A percentile compares a stretch with the other conserved stretches of the same genome.
Conservation (phyloP, 1,140 invertebrate species). For the Drosophila santomea region DNA sequence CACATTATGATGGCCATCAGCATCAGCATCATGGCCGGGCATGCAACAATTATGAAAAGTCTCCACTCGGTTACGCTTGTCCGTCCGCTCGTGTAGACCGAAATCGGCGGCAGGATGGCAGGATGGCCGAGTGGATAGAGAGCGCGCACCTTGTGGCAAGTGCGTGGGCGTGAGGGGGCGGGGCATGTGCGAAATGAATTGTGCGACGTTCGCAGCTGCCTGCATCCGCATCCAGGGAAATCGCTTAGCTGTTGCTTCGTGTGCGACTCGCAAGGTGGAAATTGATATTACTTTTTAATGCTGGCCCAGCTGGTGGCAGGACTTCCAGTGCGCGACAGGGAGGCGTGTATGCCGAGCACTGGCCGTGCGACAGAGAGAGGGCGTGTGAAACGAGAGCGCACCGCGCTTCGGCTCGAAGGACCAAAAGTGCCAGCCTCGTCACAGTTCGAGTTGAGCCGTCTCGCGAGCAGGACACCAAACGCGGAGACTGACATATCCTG, state of each 20-base stretch:
- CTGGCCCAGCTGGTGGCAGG: constrained; percentile 70
- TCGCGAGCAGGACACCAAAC: constrained; percentile 75
- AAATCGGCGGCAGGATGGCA: constrained; percentile 12
- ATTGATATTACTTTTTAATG: constrained; percentile 84
- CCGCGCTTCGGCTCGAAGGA: constrained; percentile 11
- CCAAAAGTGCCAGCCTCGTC: constrained; percentile 51
- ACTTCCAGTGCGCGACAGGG: constrained; percentile 49
- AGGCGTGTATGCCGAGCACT: background rate
- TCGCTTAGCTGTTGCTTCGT: constrained; percentile 80
- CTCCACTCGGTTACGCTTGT: constrained; percentile 52
- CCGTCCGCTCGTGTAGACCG: constrained; percentile 29
- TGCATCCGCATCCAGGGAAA: constrained; percentile 80
- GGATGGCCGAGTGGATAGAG: constrained; percentile 34
- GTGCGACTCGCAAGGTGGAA: constrained; percentile 73
- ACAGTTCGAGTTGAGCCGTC: constrained; percentile 84
- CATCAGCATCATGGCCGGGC: constrained; percentile 36
- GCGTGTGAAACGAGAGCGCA: constrained; percentile 15
- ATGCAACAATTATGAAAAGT: constrained; percentile 79
- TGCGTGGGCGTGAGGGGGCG: constrained; percentile 67
- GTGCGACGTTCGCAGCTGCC: constrained; percentile 19
- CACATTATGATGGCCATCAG: constrained; percentile 21
- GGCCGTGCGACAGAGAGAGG: constrained; percentile 29
- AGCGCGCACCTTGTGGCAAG: constrained; percentile 69
- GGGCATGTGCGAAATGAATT: constrained; percentile 30
- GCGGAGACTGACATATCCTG: constrained; percentile 68